Conservation (phyloP, 2,888 invertebrate genomes). For the Lathronympha strigana region DNA sequence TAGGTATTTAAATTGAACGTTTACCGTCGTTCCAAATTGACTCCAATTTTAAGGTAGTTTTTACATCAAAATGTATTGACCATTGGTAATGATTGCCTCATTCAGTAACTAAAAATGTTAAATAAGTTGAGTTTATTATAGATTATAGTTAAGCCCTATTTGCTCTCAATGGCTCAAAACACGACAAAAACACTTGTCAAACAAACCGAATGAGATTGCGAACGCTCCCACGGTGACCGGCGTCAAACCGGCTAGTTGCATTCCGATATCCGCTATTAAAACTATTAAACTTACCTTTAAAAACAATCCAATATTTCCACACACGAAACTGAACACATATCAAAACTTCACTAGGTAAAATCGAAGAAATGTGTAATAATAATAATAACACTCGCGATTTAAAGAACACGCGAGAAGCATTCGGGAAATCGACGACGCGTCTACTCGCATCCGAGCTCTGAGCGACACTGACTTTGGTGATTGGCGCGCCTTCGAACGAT, state of each 20-base stretch:
- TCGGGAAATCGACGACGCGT: slow-evolving; percentile 47
- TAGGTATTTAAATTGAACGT: too few relatives aligned
- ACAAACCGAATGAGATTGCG: slow-evolving; percentile 53
- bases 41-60: too few relatives aligned
- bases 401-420: slow-evolving; percentile 63
- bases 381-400: slow-evolving; percentile 32
- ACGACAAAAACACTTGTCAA: slow-evolving; percentile 47
- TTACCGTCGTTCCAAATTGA: too few relatives aligned
- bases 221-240: slow-evolving; percentile 77
- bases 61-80: too few relatives aligned
- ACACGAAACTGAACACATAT: slow-evolving; percentile 64
- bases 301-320: slow-evolving; percentile 53
- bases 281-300: slow-evolving; percentile 69
- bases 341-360: slow-evolving; percentile 69
- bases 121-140: not conserved
- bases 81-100: too few relatives aligned
- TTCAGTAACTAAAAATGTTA: too few relatives aligned
- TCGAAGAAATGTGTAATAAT: slow-evolving; percentile 59
- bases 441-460: slow-evolving; percentile 48
- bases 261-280: slow-evolving; percentile 68
- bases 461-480: slow-evolving; percentile 61
- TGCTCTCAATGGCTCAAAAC: not conserved
- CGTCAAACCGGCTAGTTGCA: slow-evolving; percentile 76
- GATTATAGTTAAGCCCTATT: not conserved
- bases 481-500: slow-evolving; percentile 4